phyloP scores from a whole-genome alignment of 1,140 invertebrate genomes.

The Wasmannia auropunctata region DNA sequence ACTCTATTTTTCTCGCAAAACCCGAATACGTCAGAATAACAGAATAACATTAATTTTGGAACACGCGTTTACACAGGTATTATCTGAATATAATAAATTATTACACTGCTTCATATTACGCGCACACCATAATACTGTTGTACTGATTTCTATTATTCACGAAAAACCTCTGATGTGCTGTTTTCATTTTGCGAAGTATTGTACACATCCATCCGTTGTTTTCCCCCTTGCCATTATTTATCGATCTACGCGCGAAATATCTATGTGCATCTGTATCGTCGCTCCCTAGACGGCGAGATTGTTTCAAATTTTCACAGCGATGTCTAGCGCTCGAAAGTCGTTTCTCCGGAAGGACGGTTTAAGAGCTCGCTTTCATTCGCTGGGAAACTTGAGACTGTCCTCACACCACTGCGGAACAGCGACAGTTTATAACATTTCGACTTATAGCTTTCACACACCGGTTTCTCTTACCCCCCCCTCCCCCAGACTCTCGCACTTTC shows the following conservation, averaged over 20 bases:
- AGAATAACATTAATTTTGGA: constrained; percentile 43
- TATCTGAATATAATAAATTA: background rate
- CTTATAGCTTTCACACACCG: constrained; percentile 37
- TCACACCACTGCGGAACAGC: background rate
- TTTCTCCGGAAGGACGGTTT: background rate
- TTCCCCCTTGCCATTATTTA: background rate
- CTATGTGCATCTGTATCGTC: background rate
- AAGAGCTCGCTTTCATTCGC: constrained; percentile 12
- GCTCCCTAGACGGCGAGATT: background rate
- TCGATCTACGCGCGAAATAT: constrained; percentile 3
- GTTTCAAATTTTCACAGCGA: constrained; percentile 25
- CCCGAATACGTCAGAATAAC: constrained; percentile 32
- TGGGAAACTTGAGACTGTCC: constrained; percentile 40
- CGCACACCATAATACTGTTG: constrained; percentile 1
- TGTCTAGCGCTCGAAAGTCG: background rate
- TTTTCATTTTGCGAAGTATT: background rate
- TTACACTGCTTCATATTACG: constrained; percentile 23
- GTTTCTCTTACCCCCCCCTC: background rate
- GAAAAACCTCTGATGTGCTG: constrained; percentile 6
- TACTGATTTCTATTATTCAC: constrained; percentile 1
- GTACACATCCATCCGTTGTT: background rate
- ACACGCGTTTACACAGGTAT: constrained; percentile 7
- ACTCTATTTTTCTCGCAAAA: constrained; percentile 21
- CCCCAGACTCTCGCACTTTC: background rate
- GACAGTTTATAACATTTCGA: constrained; percentile 32